Percentiles rank a stretch among this genome's conserved stretches.
Evolutionary conservation across 2,797 vertebrate genomes (phyloP).

Genomic region (Morus bassanus): DNA sequence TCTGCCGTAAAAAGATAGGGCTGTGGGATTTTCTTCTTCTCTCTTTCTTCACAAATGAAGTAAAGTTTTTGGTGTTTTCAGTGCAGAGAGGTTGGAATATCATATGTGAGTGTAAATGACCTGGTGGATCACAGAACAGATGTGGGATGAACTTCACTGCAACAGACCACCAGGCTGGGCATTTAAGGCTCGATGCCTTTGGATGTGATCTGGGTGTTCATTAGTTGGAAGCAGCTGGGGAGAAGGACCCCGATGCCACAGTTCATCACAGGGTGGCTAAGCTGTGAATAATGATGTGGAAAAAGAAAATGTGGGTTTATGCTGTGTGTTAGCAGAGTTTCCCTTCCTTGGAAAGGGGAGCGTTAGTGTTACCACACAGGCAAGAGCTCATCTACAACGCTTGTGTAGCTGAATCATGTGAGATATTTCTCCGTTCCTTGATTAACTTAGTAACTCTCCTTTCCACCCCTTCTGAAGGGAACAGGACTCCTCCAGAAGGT

Average conservation of each 20-base stretch:
- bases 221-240: background rate
- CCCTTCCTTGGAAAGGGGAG: background rate
- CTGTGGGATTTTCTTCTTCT: too few species aligned
- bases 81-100: background rate
- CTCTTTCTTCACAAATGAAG: background rate
- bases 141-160: accelerated
- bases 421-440: background rate
- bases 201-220: background rate
- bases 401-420: accelerated
- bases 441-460: background rate
- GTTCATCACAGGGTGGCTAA: accelerated
- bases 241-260: background rate
- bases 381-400: background rate
- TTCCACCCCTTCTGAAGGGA: background rate
- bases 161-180: accelerated
- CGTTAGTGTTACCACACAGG: accelerated
- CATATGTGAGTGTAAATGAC: background rate
- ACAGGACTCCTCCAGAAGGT: background rate
- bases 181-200: background rate
- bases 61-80: background rate
- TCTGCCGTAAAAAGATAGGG: background rate
- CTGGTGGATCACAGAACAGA: background rate
- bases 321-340: background rate
- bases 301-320: background rate
- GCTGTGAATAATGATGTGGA: accelerated